Percentiles rank a stretch among this genome's conserved stretches.
phyloP scores from a whole-genome alignment of 2,797 vertebrate species.

The Sebastes trivittatus region DNA sequence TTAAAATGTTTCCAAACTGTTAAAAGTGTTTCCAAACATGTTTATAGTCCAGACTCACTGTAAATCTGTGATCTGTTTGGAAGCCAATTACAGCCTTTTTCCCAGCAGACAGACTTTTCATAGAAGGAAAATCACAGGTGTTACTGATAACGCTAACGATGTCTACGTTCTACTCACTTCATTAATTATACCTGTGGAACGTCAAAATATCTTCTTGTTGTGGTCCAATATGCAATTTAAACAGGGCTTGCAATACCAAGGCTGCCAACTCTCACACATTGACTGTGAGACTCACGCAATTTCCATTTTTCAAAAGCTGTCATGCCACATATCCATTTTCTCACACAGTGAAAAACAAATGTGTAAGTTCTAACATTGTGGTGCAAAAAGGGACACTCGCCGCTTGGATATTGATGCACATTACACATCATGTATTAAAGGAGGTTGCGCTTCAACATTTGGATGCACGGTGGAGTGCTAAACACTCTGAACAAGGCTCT shows the following conservation, averaged over 20 bases:
- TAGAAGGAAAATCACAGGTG: neutral
- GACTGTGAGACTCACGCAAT: neutral
- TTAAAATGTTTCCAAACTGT: no score
- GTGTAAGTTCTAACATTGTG: no score
- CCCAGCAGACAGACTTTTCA: neutral
- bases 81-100: neutral
- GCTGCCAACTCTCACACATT: neutral
- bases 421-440: no score
- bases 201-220: neutral
- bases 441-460: no score
- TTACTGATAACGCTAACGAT: neutral
- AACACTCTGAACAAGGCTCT: no score
- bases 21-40: no score
- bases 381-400: rapidly evolving
- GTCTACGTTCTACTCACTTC: neutral
- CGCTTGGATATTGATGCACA: no score
- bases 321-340: neutral
- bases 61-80: neutral
- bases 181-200: neutral
- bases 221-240: neutral
- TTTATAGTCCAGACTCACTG: no score
- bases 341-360: no score
- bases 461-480: no score
- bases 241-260: neutral
- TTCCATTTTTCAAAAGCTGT: neutral